Percentiles rank a stretch among this genome's conserved stretches.
Evolutionary conservation across 2,888 invertebrate species (phyloP).

Genomic region (Nymphalis c-album): DNA sequence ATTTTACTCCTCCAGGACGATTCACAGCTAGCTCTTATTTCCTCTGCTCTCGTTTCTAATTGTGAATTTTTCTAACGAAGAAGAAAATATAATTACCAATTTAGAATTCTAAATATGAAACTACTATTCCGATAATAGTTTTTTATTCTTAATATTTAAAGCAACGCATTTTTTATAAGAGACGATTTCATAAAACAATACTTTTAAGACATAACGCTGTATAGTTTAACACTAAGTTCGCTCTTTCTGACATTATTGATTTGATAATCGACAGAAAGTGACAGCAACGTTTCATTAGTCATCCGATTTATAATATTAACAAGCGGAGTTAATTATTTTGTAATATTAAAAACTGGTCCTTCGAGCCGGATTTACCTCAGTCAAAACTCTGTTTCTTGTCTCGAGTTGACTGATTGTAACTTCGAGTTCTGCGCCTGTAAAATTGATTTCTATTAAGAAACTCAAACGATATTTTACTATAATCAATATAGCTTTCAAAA

Average conservation of each 20-base stretch:
- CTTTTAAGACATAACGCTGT: too few species aligned
- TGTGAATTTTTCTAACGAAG: constrained; percentile 65
- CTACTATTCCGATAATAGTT: too few species aligned
- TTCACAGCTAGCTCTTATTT: constrained; percentile 69
- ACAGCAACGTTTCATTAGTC: too few species aligned
- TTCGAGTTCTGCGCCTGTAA: constrained; percentile 73
- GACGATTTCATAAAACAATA: too few species aligned
- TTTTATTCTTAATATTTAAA: too few species aligned
- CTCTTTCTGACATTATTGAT: too few species aligned
- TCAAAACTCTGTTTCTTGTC: constrained; percentile 83
- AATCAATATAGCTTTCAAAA: too few species aligned
- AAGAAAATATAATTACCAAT: background rate
- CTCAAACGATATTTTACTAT: too few species aligned
- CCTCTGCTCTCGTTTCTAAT: constrained; percentile 58
- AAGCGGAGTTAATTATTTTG: background rate
- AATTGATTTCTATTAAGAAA: constrained; percentile 11
- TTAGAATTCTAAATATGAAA: too few species aligned
- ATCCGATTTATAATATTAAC: background rate
- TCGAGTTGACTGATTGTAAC: constrained; percentile 84
- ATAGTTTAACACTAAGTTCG: too few species aligned
- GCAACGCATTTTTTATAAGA: too few species aligned
- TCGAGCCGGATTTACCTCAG: constrained; percentile 74
- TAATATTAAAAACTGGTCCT: constrained; percentile 5
- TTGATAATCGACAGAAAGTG: too few species aligned
- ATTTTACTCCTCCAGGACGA: constrained; percentile 84